These are phyloP conservation scores for Celastrina argiolus DNA, from an alignment of 2,888 invertebrate genomes.

Conservation along the genomic window DNA sequence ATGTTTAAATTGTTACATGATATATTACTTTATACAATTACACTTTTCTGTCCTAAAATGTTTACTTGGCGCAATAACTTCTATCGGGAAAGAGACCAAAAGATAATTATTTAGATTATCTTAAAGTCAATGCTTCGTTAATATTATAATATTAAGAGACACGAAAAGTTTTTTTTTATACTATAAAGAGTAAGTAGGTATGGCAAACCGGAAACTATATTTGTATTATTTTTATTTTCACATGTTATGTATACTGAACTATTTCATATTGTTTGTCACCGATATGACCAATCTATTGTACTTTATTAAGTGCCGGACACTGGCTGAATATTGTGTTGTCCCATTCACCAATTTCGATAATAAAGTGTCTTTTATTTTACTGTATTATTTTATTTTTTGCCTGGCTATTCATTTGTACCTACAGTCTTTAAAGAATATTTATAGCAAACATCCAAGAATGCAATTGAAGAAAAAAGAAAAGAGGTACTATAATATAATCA, in stretches of 20 bases:
- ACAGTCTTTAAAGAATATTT: too few relatives aligned
- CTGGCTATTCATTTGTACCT: too few relatives aligned
- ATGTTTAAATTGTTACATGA: not conserved
- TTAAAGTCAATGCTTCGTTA: too few relatives aligned
- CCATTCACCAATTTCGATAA: constrained; percentile 5
- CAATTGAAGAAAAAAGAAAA: too few relatives aligned
- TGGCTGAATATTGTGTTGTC: not conserved
- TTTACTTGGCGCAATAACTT: too few relatives aligned
- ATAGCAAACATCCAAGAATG: too few relatives aligned
- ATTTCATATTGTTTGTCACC: too few relatives aligned
- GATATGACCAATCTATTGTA: not conserved
- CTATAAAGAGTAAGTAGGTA: not conserved
- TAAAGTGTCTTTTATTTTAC: constrained; percentile 20
- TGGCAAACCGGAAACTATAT: not conserved
- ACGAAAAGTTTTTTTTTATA: not conserved
- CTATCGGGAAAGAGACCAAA: too few relatives aligned
- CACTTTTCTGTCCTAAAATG: too few relatives aligned
- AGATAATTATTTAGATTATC: not conserved
- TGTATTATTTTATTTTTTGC: not conserved
- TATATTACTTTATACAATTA: too few relatives aligned
- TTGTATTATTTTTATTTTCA: not conserved
- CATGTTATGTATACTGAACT: not conserved
- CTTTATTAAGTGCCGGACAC: constrained; percentile 1
- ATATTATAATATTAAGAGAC: not conserved
- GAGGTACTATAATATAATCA: too few relatives aligned